Conservation (phyloP, 2,797 vertebrate species). For the Cossypha heuglini region DNA sequence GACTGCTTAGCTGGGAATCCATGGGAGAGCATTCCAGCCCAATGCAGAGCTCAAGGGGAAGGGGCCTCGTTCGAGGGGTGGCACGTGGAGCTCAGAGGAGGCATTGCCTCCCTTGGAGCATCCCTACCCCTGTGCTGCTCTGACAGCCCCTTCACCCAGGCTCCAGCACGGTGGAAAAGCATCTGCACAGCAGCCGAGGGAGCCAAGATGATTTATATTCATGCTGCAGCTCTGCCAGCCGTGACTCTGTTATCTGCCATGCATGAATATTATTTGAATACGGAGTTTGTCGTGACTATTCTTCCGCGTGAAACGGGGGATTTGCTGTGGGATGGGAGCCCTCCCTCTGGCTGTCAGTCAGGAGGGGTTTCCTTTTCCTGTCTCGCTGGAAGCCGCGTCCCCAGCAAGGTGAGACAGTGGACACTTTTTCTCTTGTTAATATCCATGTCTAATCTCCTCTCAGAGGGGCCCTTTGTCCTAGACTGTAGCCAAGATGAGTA, state of each 20-base stretch:
- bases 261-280: slow-evolving; percentile 53
- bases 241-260: slow-evolving; percentile 54
- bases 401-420: slow-evolving; percentile 69
- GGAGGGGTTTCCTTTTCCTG: slow-evolving; percentile 65
- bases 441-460: slow-evolving; percentile 70
- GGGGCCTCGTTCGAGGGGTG: rapidly evolving
- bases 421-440: slow-evolving; percentile 71
- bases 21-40: background rate
- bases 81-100: background rate
- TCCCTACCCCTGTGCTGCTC: rapidly evolving
- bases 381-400: slow-evolving; percentile 33
- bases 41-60: background rate
- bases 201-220: slow-evolving; percentile 49
- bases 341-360: slow-evolving; percentile 61
- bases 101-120: rapidly evolving
- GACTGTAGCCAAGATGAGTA: slow-evolving; percentile 67
- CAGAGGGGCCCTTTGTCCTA: slow-evolving; percentile 70
- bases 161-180: background rate
- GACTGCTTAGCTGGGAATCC: background rate
- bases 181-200: background rate
- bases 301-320: slow-evolving; percentile 47
- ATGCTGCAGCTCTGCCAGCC: slow-evolving; percentile 46
- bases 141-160: background rate
- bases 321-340: slow-evolving; percentile 57
- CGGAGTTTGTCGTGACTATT: slow-evolving; percentile 56